Conservation (phyloP, 2,113 vertebrate species). For the Procavia capensis region DNA sequence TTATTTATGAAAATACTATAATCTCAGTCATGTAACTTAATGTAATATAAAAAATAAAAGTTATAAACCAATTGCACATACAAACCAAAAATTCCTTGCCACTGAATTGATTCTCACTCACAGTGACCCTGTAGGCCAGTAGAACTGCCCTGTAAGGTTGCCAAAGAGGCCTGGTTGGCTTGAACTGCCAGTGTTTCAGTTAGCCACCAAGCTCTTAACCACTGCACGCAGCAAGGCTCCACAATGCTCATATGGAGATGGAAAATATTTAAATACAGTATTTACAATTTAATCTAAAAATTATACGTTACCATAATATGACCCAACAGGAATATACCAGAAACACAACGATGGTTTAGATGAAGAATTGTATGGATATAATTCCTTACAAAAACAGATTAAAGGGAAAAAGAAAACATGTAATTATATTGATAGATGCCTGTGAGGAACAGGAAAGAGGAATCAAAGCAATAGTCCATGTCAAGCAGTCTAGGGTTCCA, state of each 20-base stretch:
- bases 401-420: neutral
- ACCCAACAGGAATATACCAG: neutral
- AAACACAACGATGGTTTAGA: neutral
- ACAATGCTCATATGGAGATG: neutral
- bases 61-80: neutral
- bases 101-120: too few relatives aligned
- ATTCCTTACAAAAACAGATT: neutral
- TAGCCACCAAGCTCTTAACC: too few relatives aligned
- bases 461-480: neutral
- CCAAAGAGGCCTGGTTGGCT: too few relatives aligned
- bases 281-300: neutral
- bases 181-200: too few relatives aligned
- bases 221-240: too few relatives aligned
- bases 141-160: too few relatives aligned
- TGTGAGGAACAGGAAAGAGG: neutral
- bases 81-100: too few relatives aligned
- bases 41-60: slow-evolving; percentile 30
- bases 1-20: slow-evolving; percentile 10
- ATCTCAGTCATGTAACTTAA: neutral
- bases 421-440: neutral
- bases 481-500: neutral
- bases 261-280: slow-evolving; percentile 13
- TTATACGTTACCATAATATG: neutral
- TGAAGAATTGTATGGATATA: slow-evolving; percentile 4
- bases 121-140: too few relatives aligned